Percentiles rank a stretch among this genome's conserved stretches.
These are phyloP conservation scores for Oxytorus armatus DNA, from an alignment of 2,888 invertebrate genomes.

Conservation along the genomic window DNA sequence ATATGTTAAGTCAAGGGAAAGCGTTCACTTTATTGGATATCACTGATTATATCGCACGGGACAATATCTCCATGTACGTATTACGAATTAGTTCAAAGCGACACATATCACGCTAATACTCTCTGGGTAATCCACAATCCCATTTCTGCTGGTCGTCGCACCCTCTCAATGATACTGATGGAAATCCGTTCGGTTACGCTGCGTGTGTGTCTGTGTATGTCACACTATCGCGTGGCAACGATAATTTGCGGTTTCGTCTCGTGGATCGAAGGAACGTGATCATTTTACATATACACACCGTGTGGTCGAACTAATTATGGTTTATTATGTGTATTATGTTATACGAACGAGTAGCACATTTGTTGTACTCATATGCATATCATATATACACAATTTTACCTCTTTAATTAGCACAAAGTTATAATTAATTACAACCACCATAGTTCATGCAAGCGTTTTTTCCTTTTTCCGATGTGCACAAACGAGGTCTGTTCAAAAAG, in stretches of 20 bases:
- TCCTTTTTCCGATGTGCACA: too few species aligned
- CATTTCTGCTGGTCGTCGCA: conserved; percentile 45
- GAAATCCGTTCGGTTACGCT: conserved; percentile 35
- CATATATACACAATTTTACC: conserved; percentile 6
- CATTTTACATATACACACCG: conserved; percentile 29
- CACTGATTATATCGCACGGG: neutral
- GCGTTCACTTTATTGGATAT: too few species aligned
- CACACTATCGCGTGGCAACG: conserved; percentile 20
- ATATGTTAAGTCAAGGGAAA: too few species aligned
- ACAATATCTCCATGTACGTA: conserved; percentile 37
- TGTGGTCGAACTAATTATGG: conserved; percentile 36
- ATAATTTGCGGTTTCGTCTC: conserved; percentile 57
- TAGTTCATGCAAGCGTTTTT: too few species aligned
- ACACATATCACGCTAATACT: conserved; percentile 52
- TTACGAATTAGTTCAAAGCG: conserved; percentile 39
- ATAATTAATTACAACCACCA: too few species aligned
- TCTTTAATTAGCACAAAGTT: neutral
- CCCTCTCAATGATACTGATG: conserved; percentile 37
- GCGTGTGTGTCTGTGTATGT: conserved; percentile 5
- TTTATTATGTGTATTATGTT: conserved; percentile 19
- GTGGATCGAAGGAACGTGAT: conserved; percentile 20
- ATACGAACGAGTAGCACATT: conserved; percentile 9
- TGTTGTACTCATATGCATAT: neutral
- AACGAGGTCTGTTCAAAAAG: too few species aligned
- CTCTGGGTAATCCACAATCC: conserved; percentile 54